Evolutionary conservation across 2,797 vertebrate species (phyloP).

Genomic region (Paedocypris micromegethes): DNA sequence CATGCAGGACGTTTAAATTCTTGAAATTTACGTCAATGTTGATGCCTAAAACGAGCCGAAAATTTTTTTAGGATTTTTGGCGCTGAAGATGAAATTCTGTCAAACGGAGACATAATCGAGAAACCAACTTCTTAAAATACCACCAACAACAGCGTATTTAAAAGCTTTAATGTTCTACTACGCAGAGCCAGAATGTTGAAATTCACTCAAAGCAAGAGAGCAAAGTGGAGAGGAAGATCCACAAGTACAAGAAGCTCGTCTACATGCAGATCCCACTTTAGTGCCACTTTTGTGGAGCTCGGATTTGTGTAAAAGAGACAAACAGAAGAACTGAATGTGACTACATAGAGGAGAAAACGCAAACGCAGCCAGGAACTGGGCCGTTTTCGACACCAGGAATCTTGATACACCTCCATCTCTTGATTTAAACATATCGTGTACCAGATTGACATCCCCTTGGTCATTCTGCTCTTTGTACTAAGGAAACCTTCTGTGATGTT

Average conservation of each 20-base stretch:
- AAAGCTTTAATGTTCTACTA: neutral
- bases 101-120: slow-evolving; percentile 38
- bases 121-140: slow-evolving; percentile 3
- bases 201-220: slow-evolving; percentile 45
- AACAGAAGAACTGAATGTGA: slow-evolving; percentile 24
- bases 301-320: slow-evolving; percentile 39
- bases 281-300: slow-evolving; percentile 38
- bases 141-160: neutral
- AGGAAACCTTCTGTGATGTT: slow-evolving; percentile 36
- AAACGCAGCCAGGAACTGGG: slow-evolving; percentile 36
- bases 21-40: no score
- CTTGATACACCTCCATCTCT: slow-evolving; percentile 1
- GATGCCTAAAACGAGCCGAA: no score
- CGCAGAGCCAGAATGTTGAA: slow-evolving; percentile 40
- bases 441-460: slow-evolving; percentile 43
- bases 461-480: slow-evolving; percentile 42
- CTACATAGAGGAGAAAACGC: slow-evolving; percentile 39
- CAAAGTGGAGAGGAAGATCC: slow-evolving; percentile 43
- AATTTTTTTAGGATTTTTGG: no score
- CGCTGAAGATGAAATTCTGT: slow-evolving; percentile 23
- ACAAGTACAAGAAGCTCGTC: slow-evolving; percentile 44
- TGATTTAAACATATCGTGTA: slow-evolving; percentile 41
- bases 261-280: slow-evolving; percentile 48
- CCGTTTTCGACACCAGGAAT: slow-evolving; percentile 38
- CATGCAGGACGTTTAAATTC: no score